Evolutionary conservation across 2,888 invertebrate genomes (phyloP), one percentile per base, ranked within the genome.

Genomic region (Poecilobothrus nobilitatus): DNA sequence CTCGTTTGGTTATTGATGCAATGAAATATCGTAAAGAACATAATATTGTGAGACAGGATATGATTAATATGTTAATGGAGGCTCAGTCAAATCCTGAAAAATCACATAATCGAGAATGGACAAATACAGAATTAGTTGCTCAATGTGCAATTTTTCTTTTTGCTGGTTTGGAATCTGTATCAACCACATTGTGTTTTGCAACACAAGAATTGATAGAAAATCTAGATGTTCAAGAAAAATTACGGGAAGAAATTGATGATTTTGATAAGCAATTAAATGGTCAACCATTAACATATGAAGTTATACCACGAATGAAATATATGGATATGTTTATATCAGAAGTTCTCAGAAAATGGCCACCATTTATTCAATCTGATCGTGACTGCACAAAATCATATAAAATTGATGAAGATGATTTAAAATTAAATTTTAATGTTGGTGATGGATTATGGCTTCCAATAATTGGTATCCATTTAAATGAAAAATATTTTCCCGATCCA

Each of bases 151-250:
- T 86, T 0, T 86, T 87, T 77, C 84, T 86, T 74, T 76, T 85
- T 33, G 86, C 85, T 22, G 87, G 87, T 0, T 86, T 86, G 34
- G 86, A 86, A 66, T 84, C 85, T 0, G 76, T 78, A 0, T 75
- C 81, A 0, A 74, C 76, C 5, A 68, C 82, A 0, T 82, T 86
- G 79, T 77, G 83, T 0, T 87, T 88, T 71, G 74, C 84, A 0
- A 77, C 85, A 0, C 83, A 87, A 63, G 88, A 88, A 76, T 74
- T 89, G 33, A 86, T 86, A 34, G 68, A 84, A 5, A 84, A 88
- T 77, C 83, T 84, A 22, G 86, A 88, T 0, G 76, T 86, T 0
- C 88, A 88, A 75, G 80, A 83, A 5, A 83, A 76, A 68, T 77
- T 89, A 1, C 81, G 80, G 1, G 73, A 83, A 64, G 88, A 89